phyloP scores from a whole-genome alignment of 2,113 vertebrate species.

The Scalopus aquaticus region DNA sequence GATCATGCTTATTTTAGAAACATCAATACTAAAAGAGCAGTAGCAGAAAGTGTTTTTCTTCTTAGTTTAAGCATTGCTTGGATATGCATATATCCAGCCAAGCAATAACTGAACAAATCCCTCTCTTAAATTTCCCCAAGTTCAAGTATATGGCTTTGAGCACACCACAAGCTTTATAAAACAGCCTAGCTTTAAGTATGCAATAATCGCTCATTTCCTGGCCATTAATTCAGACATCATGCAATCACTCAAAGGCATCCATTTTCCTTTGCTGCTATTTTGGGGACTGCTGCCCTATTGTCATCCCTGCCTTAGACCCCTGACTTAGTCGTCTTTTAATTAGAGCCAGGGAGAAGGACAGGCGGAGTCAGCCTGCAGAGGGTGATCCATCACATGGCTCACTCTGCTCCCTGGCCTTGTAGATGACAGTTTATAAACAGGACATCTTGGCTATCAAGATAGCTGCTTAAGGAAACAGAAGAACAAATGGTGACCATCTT shows the following conservation, averaged over 20 bases:
- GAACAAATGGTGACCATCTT: slow-evolving; percentile 67
- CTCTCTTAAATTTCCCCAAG: slow-evolving; percentile 69
- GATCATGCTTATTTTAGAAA: slow-evolving; percentile 69
- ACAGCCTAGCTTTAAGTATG: slow-evolving; percentile 79
- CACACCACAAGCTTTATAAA: slow-evolving; percentile 75
- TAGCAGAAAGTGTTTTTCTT: slow-evolving; percentile 50
- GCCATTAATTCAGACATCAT: slow-evolving; percentile 86
- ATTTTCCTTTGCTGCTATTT: slow-evolving; percentile 82
- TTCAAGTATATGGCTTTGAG: slow-evolving; percentile 74
- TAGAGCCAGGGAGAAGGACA: slow-evolving; percentile 83
- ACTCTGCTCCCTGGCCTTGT: slow-evolving; percentile 83
- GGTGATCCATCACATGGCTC: slow-evolving; percentile 86
- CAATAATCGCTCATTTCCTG: slow-evolving; percentile 87
- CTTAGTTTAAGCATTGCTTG: slow-evolving; percentile 70
- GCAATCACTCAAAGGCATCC: slow-evolving; percentile 85
- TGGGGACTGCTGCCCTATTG: slow-evolving; percentile 84
- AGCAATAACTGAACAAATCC: slow-evolving; percentile 60
- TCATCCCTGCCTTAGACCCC: slow-evolving; percentile 84
- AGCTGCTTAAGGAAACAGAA: slow-evolving; percentile 83
- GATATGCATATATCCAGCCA: slow-evolving; percentile 57
- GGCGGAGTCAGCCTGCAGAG: slow-evolving; percentile 85
- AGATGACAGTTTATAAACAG: slow-evolving; percentile 88
- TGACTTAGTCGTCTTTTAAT: slow-evolving; percentile 86
- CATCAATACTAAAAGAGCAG: slow-evolving; percentile 68
- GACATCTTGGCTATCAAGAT: slow-evolving; percentile 87